Base-by-base conservation (phyloP, 2,113 vertebrate species). In the Gopherus evgoodei region DNA sequence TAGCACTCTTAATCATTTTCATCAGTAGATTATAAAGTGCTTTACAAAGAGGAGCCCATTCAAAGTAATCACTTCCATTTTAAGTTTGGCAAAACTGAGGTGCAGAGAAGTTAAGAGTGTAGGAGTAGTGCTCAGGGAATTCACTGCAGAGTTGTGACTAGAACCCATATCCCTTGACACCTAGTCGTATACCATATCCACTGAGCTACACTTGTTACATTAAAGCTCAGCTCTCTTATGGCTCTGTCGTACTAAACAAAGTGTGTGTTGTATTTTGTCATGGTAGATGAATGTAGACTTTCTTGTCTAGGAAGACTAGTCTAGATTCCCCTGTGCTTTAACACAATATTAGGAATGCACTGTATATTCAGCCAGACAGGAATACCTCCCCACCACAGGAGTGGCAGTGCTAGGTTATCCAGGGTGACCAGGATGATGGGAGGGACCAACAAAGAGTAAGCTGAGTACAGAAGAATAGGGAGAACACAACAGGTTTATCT, bases 201-300 rank as follows among this genome's bases (percentile, higher is more conserved):
- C 94, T 93, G 93, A 96, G 92, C 89, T 78, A 44, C 88, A 59
- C 59, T 97, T 90, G 94, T 92, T 95, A 86, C 81, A 93, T 97
- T 96, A 95, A 95, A 96, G 81, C 90, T 81, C 75, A 96, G 82
- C 91, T 83, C 72, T 96, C 93, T 93, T 94, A 91, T 96, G 95
- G 90, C 69, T 91, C 56, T 93, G 93, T 94, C 90, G 95, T 94
- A 92, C 11, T 80, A 92, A 96, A 94, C 83, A 91, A 95, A 96
- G 90, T 80, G 42, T 76, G 84, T 94, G 90, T 94, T 79, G 82
- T 89, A 69, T 75, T 91, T 88, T 96, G 80, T 95, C 89, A 84
- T 0, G 0, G 76, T 79, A 62, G 90, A 7, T 88, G 56, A 81
- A 90, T 86, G 84, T 0, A 65, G 96, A 95, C 94, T 97, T 96